These are phyloP conservation scores for Tinea pellionella DNA, from an alignment of 2,888 invertebrate species.

Conservation along the genomic window DNA sequence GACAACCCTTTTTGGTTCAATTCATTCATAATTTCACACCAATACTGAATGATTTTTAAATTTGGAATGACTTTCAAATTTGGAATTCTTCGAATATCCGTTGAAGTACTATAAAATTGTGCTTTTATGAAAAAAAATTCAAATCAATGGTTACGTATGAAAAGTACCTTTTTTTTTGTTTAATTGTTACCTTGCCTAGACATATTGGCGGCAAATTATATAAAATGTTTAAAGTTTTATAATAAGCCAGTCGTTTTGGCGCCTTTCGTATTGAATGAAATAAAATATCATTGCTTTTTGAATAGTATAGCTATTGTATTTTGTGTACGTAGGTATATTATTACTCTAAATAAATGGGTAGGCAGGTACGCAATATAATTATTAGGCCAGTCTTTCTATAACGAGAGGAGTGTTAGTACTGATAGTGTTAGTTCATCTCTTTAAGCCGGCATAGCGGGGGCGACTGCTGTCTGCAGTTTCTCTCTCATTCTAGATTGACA, in stretches of 20 bases:
- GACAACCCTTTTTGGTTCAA: slow-evolving; percentile 16
- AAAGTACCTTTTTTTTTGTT: neutral
- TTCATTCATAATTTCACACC: slow-evolving; percentile 42
- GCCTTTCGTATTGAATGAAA: neutral
- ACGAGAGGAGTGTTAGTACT: too few species aligned
- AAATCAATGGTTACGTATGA: neutral
- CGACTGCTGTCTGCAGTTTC: too few species aligned
- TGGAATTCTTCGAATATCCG: neutral
- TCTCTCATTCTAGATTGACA: too few species aligned
- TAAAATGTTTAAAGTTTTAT: neutral
- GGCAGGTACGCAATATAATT: too few species aligned
- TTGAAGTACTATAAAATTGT: neutral
- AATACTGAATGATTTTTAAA: slow-evolving; percentile 20
- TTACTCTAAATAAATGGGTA: too few species aligned
- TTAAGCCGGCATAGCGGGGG: too few species aligned
- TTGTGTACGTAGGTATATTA: too few species aligned
- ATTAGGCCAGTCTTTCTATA: too few species aligned
- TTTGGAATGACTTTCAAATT: neutral
- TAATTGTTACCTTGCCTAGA: neutral
- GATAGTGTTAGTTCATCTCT: too few species aligned
- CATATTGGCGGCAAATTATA: neutral
- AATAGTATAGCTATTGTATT: too few species aligned
- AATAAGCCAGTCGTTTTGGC: neutral
- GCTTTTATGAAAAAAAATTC: neutral
- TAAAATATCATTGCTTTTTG: neutral